Percentiles rank a stretch among this genome's conserved stretches.
Evolutionary conservation across 2,888 invertebrate genomes (phyloP).

Genomic region (Cataglyphis rosenhaueri): DNA sequence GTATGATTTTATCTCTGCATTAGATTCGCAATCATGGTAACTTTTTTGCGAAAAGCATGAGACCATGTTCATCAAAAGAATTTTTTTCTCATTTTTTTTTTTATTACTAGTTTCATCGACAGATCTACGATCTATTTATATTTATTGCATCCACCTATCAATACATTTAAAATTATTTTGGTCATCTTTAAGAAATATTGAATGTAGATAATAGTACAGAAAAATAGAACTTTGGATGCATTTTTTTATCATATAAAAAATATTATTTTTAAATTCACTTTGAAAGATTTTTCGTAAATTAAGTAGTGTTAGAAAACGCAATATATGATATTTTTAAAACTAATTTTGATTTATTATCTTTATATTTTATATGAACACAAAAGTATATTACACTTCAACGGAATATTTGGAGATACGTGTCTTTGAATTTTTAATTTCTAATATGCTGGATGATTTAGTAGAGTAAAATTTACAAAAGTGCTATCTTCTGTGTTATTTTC

Average conservation of each 20-base stretch:
- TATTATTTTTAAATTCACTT: neutral
- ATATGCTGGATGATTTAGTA: neutral
- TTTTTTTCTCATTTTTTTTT: neutral
- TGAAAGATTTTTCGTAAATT: neutral
- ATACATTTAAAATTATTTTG: neutral
- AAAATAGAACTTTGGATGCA: neutral
- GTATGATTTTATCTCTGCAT: neutral
- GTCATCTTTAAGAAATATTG: neutral
- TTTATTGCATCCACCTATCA: neutral
- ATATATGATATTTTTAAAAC: neutral
- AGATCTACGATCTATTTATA: neutral
- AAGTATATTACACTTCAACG: neutral
- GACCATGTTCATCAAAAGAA: neutral
- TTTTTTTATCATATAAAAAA: slow-evolving; percentile 8
- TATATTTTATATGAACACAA: neutral
- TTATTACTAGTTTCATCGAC: neutral
- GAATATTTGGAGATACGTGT: neutral
- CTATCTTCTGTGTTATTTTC: neutral
- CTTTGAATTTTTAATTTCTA: neutral
- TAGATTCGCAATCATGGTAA: neutral
- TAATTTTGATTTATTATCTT: neutral
- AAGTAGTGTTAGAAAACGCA: neutral
- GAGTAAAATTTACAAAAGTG: slow-evolving; percentile 1
- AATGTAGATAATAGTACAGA: neutral
- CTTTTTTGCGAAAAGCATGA: neutral